Percentiles rank a stretch among this genome's conserved stretches.
phyloP scores from a whole-genome alignment of 2,113 vertebrate species.

The Sylvia atricapilla region DNA sequence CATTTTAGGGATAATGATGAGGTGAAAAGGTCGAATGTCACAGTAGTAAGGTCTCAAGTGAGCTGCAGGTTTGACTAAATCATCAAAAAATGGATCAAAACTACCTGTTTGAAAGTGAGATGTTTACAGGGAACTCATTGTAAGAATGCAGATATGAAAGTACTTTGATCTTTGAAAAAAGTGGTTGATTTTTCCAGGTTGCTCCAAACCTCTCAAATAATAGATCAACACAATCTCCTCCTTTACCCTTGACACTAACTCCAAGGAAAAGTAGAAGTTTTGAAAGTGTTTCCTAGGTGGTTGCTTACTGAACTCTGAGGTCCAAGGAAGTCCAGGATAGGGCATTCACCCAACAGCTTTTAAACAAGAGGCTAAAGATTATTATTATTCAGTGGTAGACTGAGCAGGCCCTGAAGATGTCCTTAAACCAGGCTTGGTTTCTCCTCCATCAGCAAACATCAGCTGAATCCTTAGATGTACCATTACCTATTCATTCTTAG shows the following conservation, averaged over 20 bases:
- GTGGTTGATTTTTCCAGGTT: not conserved
- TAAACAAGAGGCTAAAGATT: not conserved
- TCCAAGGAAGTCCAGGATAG: not conserved
- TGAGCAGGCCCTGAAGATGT: not conserved
- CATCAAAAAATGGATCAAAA: not conserved
- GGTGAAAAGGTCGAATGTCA: not conserved
- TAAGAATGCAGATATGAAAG: not conserved
- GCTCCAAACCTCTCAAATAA: not conserved
- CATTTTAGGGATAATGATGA: not conserved
- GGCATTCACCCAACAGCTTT: not conserved
- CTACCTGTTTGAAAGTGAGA: not conserved
- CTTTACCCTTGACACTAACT: not conserved
- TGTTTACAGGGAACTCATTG: not conserved
- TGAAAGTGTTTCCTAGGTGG: not conserved
- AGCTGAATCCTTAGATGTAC: not conserved
- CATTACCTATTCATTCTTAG: not conserved
- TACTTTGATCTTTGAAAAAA: not conserved
- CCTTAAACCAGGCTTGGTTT: not conserved
- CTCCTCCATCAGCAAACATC: not conserved
- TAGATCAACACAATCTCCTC: not conserved
- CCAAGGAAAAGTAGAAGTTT: not conserved
- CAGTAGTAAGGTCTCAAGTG: not conserved
- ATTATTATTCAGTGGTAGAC: not conserved
- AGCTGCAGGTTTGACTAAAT: not conserved
- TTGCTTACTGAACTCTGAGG: not conserved